phyloP scores from a whole-genome alignment of 53 echinoderm and acorn worm species.

The Paracentrotus lividus region DNA sequence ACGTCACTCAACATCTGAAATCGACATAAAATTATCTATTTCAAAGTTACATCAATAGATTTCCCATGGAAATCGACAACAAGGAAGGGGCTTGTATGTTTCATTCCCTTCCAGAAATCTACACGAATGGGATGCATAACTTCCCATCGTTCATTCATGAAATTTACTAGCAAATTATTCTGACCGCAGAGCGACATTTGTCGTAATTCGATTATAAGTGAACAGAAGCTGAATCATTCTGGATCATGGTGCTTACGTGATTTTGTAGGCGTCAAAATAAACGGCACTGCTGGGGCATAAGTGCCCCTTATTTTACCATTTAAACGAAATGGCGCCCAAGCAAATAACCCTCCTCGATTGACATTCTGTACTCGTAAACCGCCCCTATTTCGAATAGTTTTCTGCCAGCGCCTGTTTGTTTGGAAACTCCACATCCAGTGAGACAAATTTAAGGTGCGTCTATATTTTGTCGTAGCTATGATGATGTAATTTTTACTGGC shows the following conservation, averaged over 20 bases:
- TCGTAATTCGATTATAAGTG: constrained; percentile 1
- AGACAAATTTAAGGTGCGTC: neutral
- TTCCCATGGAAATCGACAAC: constrained; percentile 23
- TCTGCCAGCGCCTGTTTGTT: neutral
- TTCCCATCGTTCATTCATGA: neutral
- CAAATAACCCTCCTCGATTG: neutral
- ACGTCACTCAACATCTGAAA: constrained; percentile 25
- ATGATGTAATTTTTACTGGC: constrained; percentile 27
- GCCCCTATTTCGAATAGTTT: neutral
- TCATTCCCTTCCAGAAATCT: neutral
- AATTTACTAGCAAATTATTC: neutral
- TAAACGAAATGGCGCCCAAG: no score
- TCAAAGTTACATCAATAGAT: neutral
- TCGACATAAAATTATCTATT: constrained; percentile 7
- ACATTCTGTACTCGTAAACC: neutral
- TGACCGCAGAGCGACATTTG: constrained; percentile 36
- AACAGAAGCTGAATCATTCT: neutral
- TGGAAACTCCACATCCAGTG: neutral
- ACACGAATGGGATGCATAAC: neutral
- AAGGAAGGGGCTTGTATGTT: constrained; percentile 28
- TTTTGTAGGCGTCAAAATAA: neutral
- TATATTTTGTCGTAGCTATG: neutral
- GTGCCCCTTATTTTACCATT: neutral
- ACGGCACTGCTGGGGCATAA: neutral
- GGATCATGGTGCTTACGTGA: neutral